phyloP scores from a whole-genome alignment of 2,888 invertebrate genomes.

The Leptopterna dolabrata region DNA sequence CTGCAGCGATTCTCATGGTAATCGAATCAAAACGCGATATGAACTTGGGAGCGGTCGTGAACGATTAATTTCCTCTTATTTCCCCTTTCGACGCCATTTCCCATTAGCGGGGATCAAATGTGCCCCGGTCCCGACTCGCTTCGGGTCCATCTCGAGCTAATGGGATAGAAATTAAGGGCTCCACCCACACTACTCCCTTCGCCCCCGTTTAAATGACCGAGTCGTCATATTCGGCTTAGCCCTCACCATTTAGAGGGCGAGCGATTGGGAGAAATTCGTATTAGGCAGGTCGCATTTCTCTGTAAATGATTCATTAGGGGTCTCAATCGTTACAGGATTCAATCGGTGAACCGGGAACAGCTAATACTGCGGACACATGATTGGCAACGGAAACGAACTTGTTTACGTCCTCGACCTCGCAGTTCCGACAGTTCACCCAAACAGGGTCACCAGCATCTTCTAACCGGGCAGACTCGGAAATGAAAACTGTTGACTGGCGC shows the following conservation, averaged over 20 bases:
- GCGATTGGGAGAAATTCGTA: not conserved
- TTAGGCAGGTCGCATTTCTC: not conserved
- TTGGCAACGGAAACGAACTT: too few relatives aligned
- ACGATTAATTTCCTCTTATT: conserved; percentile 8
- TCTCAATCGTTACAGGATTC: not conserved
- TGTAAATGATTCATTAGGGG: not conserved
- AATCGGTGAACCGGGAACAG: not conserved
- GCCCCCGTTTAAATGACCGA: not conserved
- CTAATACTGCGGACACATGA: too few relatives aligned
- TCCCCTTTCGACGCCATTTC: conserved; percentile 3
- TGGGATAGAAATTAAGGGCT: conserved; percentile 2
- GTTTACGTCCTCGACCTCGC: too few relatives aligned
- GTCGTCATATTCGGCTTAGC: not conserved
- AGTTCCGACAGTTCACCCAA: too few relatives aligned
- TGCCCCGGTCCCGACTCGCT: not conserved
- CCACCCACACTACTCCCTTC: not conserved
- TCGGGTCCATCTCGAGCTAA: not conserved
- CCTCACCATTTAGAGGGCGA: not conserved
- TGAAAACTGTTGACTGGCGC: too few relatives aligned
- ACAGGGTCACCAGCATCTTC: too few relatives aligned
- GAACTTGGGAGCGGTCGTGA: not conserved
- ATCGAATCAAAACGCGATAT: not conserved
- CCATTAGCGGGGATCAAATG: conserved; percentile 1
- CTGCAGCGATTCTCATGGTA: not conserved
- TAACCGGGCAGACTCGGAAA: too few relatives aligned